These are phyloP conservation scores for Celastrina argiolus DNA, from an alignment of 2,888 invertebrate species.

Conservation along the genomic window DNA sequence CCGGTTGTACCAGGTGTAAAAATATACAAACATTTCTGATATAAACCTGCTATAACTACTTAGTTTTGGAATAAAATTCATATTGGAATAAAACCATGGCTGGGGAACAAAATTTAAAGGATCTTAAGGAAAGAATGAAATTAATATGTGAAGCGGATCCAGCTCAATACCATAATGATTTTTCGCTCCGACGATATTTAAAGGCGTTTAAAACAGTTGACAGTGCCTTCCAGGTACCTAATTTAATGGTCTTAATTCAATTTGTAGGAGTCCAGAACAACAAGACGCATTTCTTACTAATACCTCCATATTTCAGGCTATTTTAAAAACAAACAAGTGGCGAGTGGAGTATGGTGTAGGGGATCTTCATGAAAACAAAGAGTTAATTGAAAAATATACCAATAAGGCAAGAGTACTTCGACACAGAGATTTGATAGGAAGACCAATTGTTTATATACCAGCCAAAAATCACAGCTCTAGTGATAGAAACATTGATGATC, in stretches of 20 bases:
- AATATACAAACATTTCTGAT: background rate
- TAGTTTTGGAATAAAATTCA: background rate
- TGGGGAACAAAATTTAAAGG: constrained; percentile 78
- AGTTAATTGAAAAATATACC: constrained; percentile 76
- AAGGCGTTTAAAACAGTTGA: constrained; percentile 86
- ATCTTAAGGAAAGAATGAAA: constrained; percentile 84
- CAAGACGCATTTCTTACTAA: background rate
- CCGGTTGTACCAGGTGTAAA: too few species aligned
- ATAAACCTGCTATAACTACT: too few species aligned
- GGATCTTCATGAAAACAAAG: constrained; percentile 73
- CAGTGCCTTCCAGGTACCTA: constrained; percentile 86
- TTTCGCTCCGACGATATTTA: constrained; percentile 83
- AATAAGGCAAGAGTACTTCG: constrained; percentile 83
- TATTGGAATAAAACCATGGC: constrained; percentile 45
- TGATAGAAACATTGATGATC: constrained; percentile 85
- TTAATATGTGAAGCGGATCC: constrained; percentile 85
- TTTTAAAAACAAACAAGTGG: constrained; percentile 90
- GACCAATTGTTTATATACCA: constrained; percentile 88
- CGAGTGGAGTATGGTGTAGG: constrained; percentile 83
- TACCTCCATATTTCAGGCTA: constrained; percentile 71
- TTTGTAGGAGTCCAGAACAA: background rate
- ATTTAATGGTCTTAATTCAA: constrained; percentile 1
- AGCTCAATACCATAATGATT: constrained; percentile 85
- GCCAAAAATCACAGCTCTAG: constrained; percentile 85
- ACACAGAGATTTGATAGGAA: constrained; percentile 84